Evolutionary conservation across 2,888 invertebrate species (phyloP).

Genomic region (Conops quadrifasciatus): DNA sequence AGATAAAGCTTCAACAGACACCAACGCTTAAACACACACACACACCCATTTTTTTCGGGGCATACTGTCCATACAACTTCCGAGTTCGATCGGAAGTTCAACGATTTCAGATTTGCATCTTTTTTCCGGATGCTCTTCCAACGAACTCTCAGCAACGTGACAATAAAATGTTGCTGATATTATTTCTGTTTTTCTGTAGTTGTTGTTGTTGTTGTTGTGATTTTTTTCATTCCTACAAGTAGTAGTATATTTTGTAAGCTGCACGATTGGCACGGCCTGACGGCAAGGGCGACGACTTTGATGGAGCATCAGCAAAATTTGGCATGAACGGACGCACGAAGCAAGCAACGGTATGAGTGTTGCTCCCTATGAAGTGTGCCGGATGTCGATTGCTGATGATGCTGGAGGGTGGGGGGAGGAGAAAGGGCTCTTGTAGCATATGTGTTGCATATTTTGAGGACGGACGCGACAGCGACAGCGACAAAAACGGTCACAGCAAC

Average conservation of each 20-base stretch:
- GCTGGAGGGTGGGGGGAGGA: not conserved
- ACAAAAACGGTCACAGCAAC: not conserved
- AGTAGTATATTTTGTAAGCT: conserved; percentile 26
- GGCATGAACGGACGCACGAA: conserved; percentile 33
- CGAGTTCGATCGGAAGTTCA: conserved; percentile 40
- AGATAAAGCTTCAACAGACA: conserved; percentile 56
- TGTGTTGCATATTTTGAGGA: conserved; percentile 15
- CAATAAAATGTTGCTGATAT: conserved; percentile 60
- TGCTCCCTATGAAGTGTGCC: not conserved
- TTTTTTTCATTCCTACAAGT: conserved; percentile 33
- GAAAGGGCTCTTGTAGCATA: conserved; percentile 1
- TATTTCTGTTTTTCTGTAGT: conserved; percentile 50
- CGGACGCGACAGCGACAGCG: not conserved
- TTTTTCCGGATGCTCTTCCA: conserved; percentile 41
- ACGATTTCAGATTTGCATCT: conserved; percentile 48
- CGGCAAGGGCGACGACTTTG: conserved; percentile 34
- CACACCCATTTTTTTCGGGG: conserved; percentile 19
- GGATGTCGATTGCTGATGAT: not conserved
- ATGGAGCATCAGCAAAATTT: conserved; percentile 40
- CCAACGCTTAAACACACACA: conserved; percentile 30
- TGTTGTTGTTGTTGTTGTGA: conserved; percentile 28
- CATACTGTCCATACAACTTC: conserved; percentile 39
- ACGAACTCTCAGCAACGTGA: conserved; percentile 35
- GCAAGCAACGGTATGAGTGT: not conserved
- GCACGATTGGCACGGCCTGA: conserved; percentile 32